These are phyloP conservation scores for Chaetorhynchus papuensis DNA, from an alignment of 2,113 vertebrate genomes.

Conservation along the genomic window DNA sequence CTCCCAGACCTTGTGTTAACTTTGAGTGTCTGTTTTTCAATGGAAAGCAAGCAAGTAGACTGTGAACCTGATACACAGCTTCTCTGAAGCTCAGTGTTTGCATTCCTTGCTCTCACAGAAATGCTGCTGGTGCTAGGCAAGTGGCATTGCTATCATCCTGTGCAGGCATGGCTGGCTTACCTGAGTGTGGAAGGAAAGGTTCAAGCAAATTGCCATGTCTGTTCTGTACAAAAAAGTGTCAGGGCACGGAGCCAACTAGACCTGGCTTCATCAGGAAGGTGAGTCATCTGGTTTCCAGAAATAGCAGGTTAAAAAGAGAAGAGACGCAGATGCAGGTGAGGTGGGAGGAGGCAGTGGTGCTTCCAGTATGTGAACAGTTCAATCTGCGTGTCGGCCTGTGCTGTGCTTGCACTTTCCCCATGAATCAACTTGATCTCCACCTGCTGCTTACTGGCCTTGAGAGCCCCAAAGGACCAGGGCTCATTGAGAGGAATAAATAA, in stretches of 20 bases:
- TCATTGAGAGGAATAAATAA: neutral
- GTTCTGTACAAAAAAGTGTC: neutral
- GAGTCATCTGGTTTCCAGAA: conserved; percentile 11
- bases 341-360: neutral
- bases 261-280: neutral
- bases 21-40: neutral
- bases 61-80: neutral
- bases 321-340: neutral
- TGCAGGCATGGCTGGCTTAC: neutral
- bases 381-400: fast-evolving
- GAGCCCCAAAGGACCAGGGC: neutral
- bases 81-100: neutral
- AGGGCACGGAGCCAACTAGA: neutral
- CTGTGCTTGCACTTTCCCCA: conserved; percentile 8
- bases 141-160: neutral
- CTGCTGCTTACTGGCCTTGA: neutral
- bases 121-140: neutral
- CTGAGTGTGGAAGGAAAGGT: neutral
- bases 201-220: neutral
- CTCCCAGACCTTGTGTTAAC: neutral
- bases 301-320: neutral
- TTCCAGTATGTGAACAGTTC: neutral
- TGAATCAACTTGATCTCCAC: neutral
- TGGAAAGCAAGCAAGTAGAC: neutral
- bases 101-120: neutral